Conservation (phyloP, 2,888 invertebrate species). For the Heliconius sara region DNA sequence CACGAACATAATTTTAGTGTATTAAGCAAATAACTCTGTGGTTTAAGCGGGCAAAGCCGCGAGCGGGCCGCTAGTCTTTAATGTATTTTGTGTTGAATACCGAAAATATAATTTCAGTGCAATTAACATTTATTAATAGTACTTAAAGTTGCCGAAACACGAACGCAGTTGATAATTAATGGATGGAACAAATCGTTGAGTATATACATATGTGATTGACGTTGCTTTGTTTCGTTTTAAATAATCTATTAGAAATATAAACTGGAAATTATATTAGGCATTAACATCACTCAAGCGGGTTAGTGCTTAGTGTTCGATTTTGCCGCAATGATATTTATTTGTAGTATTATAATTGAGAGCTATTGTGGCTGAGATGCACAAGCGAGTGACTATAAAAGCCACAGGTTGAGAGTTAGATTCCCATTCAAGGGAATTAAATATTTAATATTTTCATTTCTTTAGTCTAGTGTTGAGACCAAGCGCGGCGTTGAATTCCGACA, state of each 20-base stretch:
- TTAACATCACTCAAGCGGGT: not conserved
- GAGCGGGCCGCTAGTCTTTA: too few relatives aligned
- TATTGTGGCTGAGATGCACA: rapidly evolving
- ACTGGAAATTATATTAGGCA: not conserved
- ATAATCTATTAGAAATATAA: not conserved
- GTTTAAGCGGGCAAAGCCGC: too few relatives aligned
- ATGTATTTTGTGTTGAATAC: not conserved
- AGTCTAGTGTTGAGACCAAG: too few relatives aligned
- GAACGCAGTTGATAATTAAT: not conserved
- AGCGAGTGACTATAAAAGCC: too few relatives aligned
- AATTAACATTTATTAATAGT: not conserved
- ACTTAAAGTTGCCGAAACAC: not conserved
- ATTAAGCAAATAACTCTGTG: too few relatives aligned
- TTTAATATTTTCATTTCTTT: too few relatives aligned
- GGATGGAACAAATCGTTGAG: not conserved
- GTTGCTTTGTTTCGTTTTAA: not conserved
- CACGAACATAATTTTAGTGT: too few relatives aligned
- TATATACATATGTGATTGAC: not conserved
- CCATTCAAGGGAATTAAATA: too few relatives aligned
- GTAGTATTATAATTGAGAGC: too few relatives aligned
- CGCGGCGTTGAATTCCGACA: too few relatives aligned
- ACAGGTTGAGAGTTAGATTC: too few relatives aligned
- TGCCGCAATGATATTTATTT: not conserved
- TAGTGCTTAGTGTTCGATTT: too few relatives aligned
- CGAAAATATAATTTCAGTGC: not conserved